Conservation (phyloP, 2,797 vertebrate species). For the Ctenochaetus hawaiiensis region DNA sequence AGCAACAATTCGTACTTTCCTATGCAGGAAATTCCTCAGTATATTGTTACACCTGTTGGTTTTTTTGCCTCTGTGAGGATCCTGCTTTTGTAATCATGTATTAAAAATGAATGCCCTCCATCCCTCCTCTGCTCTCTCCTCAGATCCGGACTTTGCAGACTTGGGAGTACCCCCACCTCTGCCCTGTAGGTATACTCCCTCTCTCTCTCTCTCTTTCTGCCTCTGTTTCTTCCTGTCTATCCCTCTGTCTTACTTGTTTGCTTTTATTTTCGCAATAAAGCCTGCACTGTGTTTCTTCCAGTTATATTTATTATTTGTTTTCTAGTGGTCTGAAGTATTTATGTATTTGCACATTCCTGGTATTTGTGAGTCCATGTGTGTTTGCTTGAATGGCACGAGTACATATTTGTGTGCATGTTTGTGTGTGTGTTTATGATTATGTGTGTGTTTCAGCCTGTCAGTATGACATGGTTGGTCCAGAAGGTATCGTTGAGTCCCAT, state of each 20-base stretch:
- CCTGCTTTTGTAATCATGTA: constrained; percentile 53
- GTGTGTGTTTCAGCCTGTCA: constrained; percentile 92
- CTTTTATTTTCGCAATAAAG: constrained; percentile 1
- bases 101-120: constrained; percentile 61
- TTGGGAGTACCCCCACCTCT: constrained; percentile 95
- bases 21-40: constrained; percentile 20
- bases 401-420: constrained; percentile 22
- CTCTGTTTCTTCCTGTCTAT: constrained; percentile 18
- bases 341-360: constrained; percentile 6
- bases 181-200: constrained; percentile 92
- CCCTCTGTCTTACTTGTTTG: background rate
- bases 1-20: constrained; percentile 25
- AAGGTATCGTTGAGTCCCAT: constrained; percentile 97
- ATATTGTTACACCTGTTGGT: constrained; percentile 39
- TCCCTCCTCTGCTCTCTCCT: constrained; percentile 77
- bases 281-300: background rate
- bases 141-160: constrained; percentile 99
- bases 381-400: constrained; percentile 62
- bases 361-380: constrained; percentile 33
- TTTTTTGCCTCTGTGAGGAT: constrained; percentile 45
- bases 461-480: constrained; percentile 97
- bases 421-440: constrained; percentile 45
- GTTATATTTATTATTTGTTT: background rate
- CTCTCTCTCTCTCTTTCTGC: constrained; percentile 27
- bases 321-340: constrained; percentile 28